Evolutionary conservation across 2,797 vertebrate genomes (phyloP), one percentile per base, ranked within the genome.

Genomic region (Crocidura indochinensis): DNA sequence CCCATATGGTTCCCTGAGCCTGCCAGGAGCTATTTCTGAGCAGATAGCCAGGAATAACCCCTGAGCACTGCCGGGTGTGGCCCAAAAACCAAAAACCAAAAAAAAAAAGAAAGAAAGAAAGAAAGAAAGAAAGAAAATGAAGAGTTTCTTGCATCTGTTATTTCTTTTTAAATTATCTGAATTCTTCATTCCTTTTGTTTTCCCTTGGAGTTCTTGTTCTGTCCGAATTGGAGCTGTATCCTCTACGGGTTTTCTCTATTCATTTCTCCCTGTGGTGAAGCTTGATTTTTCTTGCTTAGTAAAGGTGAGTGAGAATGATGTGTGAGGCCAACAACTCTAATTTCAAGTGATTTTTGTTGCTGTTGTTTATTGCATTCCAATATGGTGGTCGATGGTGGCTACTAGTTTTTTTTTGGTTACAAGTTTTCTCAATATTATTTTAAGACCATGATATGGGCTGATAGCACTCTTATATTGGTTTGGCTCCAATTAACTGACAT

Each of bases 401-500:
- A 89, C 95, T 89, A 92, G 83, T 89, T 89, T 96, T n/a, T 76
- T 93, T 95, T 94, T 92, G 15, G 56, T 60, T 60, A 81, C 84
- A 91, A 97, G 98, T 98, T 97, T 98, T 97, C 38, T 97, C 96
- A 56, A 92, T 96, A 95, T 94, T 94, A 92, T 94, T 76, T 92
- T 87, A 93, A 95, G 95, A 93, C 93, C 83, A 89, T 93, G 93
- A 65, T 94, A 62, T 88, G 72, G 92, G 56, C 92, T 93, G 87
- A 87, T 87, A 94, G 72, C 86, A 90, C 90, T 92, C 95, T 83
- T 78, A 94, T 93, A 93, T 93, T 86, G 83, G 94, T 95, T 97
- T 97, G 91, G 86, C 95, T 96, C 95, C 95, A 92, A 92, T 89
- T 97, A 94, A 96, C 96, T 97, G 96, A 95, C 94, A 97, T 97